Conservation (phyloP, 2,113 vertebrate species). For the Lepus timidus region DNA sequence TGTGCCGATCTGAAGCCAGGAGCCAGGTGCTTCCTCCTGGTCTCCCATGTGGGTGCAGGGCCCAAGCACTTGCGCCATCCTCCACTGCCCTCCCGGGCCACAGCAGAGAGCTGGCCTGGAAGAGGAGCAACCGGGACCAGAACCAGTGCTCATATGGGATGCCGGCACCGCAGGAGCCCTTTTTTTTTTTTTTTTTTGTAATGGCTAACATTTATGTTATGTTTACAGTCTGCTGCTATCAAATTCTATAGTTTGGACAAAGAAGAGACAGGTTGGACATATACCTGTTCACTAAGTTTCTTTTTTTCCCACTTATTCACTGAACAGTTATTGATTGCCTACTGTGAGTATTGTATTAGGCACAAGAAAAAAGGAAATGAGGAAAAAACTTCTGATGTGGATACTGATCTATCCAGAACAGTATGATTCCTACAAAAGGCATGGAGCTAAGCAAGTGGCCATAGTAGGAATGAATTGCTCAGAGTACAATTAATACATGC, state of each 20-base stretch:
- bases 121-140: no score
- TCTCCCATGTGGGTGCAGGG: no score
- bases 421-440: neutral
- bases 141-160: no score
- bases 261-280: neutral
- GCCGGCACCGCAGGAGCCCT: no score
- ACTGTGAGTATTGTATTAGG: neutral
- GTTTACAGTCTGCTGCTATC: neutral
- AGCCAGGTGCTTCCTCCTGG: no score
- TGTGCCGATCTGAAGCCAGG: no score
- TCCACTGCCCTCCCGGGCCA: no score
- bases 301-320: neutral
- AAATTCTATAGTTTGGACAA: neutral
- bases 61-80: no score
- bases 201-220: neutral
- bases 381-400: neutral
- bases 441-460: no score
- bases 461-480: neutral
- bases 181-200: slow-evolving; percentile 47
- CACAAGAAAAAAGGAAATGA: neutral
- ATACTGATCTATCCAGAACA: neutral
- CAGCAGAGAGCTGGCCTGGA: no score
- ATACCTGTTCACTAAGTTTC: neutral
- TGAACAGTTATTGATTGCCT: neutral
- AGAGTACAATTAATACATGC: no score